These are phyloP conservation scores for Drosophila histrio DNA, from an alignment of 2,888 invertebrate genomes.

Conservation along the genomic window DNA sequence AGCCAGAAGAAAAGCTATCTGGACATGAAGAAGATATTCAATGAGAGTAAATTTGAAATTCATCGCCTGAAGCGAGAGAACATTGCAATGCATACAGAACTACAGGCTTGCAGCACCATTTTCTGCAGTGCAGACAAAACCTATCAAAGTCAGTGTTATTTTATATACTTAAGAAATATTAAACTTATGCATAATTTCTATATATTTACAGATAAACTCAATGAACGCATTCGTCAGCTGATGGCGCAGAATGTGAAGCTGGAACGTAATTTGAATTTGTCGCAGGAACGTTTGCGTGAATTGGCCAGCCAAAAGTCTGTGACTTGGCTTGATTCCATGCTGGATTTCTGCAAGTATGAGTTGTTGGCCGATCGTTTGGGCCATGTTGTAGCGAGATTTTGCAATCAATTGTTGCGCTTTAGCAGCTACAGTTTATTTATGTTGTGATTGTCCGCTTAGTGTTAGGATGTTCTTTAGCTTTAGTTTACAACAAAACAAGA, in stretches of 20 bases:
- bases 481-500: constrained; percentile 25
- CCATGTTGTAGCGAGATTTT: constrained; percentile 46
- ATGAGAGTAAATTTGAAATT: constrained; percentile 82
- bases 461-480: constrained; percentile 30
- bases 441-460: constrained; percentile 44
- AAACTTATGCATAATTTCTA: background rate
- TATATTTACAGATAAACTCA: constrained; percentile 75
- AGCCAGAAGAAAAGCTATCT: constrained; percentile 87
- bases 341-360: constrained; percentile 84
- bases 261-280: constrained; percentile 75
- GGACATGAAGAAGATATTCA: constrained; percentile 83
- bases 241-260: constrained; percentile 78
- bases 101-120: constrained; percentile 81
- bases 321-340: constrained; percentile 83
- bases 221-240: constrained; percentile 79
- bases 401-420: constrained; percentile 57
- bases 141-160: constrained; percentile 77
- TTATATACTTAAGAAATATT: background rate
- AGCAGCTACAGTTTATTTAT: constrained; percentile 57
- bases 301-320: constrained; percentile 80
- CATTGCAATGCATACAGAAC: constrained; percentile 82
- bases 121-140: constrained; percentile 83
- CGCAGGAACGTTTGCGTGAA: constrained; percentile 78
- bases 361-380: constrained; percentile 56
- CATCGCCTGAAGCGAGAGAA: constrained; percentile 83